phyloP scores from a whole-genome alignment of 1,140 invertebrate species.

The Temnothorax longispinosus region DNA sequence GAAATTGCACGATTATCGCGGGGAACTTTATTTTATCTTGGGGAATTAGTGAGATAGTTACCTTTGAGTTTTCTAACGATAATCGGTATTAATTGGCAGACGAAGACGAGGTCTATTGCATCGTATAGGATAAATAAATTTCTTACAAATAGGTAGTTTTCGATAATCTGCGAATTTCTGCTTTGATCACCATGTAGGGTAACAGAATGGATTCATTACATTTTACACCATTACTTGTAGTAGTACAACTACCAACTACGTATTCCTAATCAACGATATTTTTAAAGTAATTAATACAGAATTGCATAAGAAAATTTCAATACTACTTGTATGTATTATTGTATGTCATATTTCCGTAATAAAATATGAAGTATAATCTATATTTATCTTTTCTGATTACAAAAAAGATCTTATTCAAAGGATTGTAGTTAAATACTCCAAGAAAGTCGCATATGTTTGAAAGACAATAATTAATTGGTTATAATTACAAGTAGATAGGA shows the following conservation, averaged over 20 bases:
- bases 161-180: neutral
- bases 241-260: neutral
- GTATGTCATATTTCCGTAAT: neutral
- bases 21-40: slow-evolving; percentile 5
- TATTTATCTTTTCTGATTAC: neutral
- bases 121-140: slow-evolving; percentile 6
- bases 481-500: neutral
- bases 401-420: neutral
- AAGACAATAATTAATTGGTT: neutral
- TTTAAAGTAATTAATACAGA: neutral
- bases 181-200: neutral
- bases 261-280: neutral
- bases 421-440: neutral
- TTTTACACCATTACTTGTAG: neutral
- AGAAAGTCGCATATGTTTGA: neutral
- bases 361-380: neutral
- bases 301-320: neutral
- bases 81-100: slow-evolving; percentile 58
- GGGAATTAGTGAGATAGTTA: slow-evolving; percentile 13
- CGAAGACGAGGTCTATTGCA: slow-evolving; percentile 13
- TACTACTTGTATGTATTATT: neutral
- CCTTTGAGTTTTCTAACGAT: neutral
- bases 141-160: neutral
- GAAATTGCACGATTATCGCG: slow-evolving; percentile 44
- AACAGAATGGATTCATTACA: neutral